Percentiles rank a stretch among this genome's conserved stretches.
Conservation (phyloP, 92 coral and sea anemone species). For the Anthopleura xanthogrammica region DNA sequence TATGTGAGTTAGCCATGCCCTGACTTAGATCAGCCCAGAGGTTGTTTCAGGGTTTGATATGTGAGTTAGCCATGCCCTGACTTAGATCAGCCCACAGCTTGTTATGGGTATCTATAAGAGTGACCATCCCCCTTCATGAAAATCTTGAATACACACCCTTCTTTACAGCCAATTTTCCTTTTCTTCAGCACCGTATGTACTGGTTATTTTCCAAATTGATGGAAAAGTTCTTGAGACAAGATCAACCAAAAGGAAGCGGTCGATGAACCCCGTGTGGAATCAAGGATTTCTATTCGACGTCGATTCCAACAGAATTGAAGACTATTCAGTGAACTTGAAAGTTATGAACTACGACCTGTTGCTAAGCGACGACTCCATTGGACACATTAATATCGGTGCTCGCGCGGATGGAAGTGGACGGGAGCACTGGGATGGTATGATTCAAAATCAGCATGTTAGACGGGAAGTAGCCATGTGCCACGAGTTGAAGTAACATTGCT, state of each 20-base stretch:
- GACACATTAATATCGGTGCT: slow-evolving; percentile 72
- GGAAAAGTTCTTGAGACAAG: slow-evolving; percentile 62
- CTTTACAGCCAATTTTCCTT: background rate
- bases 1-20: no score
- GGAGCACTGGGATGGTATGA: slow-evolving; percentile 93
- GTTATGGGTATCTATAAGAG: background rate
- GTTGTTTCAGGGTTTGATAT: no score
- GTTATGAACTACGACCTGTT: slow-evolving; percentile 84
- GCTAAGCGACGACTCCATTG: slow-evolving; percentile 71
- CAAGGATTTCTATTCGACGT: slow-evolving; percentile 80
- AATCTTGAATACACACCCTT: no score
- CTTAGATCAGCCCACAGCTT: background rate
- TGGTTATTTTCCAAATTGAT: slow-evolving; percentile 57
- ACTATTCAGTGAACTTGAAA: slow-evolving; percentile 60
- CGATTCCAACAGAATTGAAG: slow-evolving; percentile 56
- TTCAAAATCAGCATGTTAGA: slow-evolving; percentile 49
- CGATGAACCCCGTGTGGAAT: slow-evolving; percentile 83
- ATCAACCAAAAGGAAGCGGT: slow-evolving; percentile 71
- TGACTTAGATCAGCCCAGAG: no score
- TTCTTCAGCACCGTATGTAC: slow-evolving; percentile 56
- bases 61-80: no score
- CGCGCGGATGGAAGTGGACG: slow-evolving; percentile 59
- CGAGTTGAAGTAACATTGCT: slow-evolving; percentile 18
- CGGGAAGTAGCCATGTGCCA: slow-evolving; percentile 80
- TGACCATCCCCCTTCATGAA: no score